Base-by-base conservation (phyloP, 1,140 invertebrate genomes). In the Cyclargus thomasi region DNA sequence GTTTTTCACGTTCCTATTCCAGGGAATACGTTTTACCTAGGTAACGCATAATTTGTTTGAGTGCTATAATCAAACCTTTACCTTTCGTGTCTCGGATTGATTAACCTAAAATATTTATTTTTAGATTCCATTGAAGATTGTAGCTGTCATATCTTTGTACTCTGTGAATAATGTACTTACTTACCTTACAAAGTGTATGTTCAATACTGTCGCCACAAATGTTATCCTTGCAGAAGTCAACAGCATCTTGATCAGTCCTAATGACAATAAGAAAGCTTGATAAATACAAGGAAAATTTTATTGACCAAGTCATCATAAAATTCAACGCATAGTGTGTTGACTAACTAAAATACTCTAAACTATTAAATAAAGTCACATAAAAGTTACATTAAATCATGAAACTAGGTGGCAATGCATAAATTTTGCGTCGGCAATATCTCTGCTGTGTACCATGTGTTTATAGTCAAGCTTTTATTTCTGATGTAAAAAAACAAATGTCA, bases 141-240 rank as follows among this genome's bases (percentile, higher is more conserved):
- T n/a, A n/a, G n/a, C n/a, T n/a, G 29, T 35, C 8, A 35, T 35
- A 35, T 35, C 29, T 35, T 5, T 3, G 8, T 35, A 35, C 29
- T 35, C 29, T 39, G 39, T 16, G 47, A 36, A 66, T 59, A 57
- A 66, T 65, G 21, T 69, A 76, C 78, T 70, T 75, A 20, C 55
- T 68, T 71, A 70, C 78, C 70, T 75, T 75, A 69, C 79, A 81
- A 29, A 78, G 62, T 0, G 70, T 70, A 53, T 76, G 72, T 67
- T 74, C 64, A 36, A 73, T 74, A 35, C 59, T 73, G 22, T 74
- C 71, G 53, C 74, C 71, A 55, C 77, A 79, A 65, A 74, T 62
- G n/a, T 69, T 63, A 29, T 68, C 20, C 62, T 65, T 67, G 62
- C 79, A 81, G 66, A 76, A 74, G 68, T 75, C 22, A 66, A 63